Percentiles rank a stretch among this genome's conserved stretches.
These are phyloP conservation scores for Palythoa heliodiscus DNA, from an alignment of 92 coral and sea anemone species.

Conservation along the genomic window DNA sequence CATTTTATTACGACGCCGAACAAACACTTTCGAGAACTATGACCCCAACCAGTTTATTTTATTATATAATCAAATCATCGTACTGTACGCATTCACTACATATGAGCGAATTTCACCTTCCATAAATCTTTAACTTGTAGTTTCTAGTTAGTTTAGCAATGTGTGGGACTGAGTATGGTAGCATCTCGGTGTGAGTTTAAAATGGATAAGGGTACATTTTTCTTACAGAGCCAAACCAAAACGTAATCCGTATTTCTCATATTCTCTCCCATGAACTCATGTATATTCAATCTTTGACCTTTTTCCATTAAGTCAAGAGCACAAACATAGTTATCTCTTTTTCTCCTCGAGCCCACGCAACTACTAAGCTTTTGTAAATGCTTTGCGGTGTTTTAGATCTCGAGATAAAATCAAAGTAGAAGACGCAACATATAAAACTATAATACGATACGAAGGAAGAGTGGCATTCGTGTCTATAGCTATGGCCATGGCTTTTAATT, in stretches of 20 bases:
- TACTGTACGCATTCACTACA: too few species aligned
- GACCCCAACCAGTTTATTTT: too few species aligned
- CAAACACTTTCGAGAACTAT: too few species aligned
- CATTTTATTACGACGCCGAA: too few species aligned
- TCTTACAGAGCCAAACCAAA: background rate
- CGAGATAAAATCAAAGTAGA: background rate
- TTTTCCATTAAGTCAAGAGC: background rate
- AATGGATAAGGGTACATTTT: background rate
- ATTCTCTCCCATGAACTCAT: background rate
- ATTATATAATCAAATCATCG: too few species aligned
- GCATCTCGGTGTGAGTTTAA: background rate
- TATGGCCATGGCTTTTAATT: too few species aligned
- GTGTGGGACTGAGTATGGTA: background rate
- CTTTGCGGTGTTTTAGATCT: background rate
- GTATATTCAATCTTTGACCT: constrained; percentile 2
- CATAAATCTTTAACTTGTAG: background rate
- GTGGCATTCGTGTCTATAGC: background rate
- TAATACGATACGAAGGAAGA: background rate
- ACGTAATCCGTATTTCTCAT: background rate
- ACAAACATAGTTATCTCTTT: too few species aligned
- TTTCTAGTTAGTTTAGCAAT: background rate
- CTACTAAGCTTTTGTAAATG: background rate
- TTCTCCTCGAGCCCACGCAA: too few species aligned
- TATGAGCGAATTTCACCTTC: constrained; percentile 6
- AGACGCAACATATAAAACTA: background rate